Evolutionary conservation across 2,113 vertebrate species (phyloP), one percentile per base, ranked within the genome.

Genomic region (Cephalopterus ornatus): DNA sequence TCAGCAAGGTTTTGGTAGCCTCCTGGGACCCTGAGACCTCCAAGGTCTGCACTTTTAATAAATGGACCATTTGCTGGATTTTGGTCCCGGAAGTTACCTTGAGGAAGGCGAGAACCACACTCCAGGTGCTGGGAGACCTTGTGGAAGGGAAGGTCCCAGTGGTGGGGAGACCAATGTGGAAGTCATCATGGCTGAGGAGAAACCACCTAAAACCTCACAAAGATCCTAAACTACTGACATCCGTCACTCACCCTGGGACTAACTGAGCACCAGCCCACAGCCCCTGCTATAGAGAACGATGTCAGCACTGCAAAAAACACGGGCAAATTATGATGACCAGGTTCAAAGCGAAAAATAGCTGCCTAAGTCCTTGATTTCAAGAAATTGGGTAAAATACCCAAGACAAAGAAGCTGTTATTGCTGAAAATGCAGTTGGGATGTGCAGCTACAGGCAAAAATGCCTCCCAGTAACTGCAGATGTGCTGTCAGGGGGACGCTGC

Each of bases 191-290:
- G 30, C 44, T 6, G 4, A 50, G 61, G 35, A 75, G 66, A 82
- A 92, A 65, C 26, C 26, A 37, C 1, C 2, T 39, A 49, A 73
- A 78, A 47, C n/a, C 42, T 91, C 75, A 32, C 2, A 2, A 42
- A 68, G 58, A 49, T 66, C 79, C 68, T 55, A 62, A 93, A 61
- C 22, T 37, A 41, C 58, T 65, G 86, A 76, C 50, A 77, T 30
- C 65, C 30, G 58, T 78, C 39, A 8, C 52, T 85, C 61, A 39
- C 5, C 9, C 16, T 2, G 0, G 32, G 41, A 52, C 4, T 65
- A 50, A 68, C 19, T 0, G 0, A 66, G 53, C 22, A 15, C 20
- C 52, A 87, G 73, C 30, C 39, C 0, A 0, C 59, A 74, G 47
- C 2, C 1, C 47, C 72, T 41, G 39, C 24, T 26, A 9, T 2